Evolutionary conservation across 2,888 invertebrate genomes (phyloP).

Genomic region (Diplazon laetatorius): DNA sequence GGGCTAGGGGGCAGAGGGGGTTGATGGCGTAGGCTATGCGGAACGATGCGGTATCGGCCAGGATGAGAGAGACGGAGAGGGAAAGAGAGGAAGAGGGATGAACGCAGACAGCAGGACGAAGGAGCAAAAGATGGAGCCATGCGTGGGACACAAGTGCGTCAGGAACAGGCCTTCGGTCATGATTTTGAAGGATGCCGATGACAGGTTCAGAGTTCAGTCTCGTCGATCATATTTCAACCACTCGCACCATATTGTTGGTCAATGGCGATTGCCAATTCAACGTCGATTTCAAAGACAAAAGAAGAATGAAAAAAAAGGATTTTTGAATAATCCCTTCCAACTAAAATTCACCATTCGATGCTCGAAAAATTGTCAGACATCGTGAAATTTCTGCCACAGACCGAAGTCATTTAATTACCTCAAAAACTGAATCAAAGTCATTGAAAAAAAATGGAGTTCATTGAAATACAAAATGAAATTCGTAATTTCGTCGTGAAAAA

Average conservation of each 20-base stretch:
- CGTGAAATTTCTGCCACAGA: too few relatives aligned
- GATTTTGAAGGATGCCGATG: slow-evolving; percentile 38
- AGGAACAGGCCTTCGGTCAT: not conserved
- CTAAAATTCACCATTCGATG: too few relatives aligned
- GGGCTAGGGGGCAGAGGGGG: slow-evolving; percentile 18
- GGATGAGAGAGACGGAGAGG: slow-evolving; percentile 19
- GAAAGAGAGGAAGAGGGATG: slow-evolving; percentile 33
- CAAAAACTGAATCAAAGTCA: too few relatives aligned
- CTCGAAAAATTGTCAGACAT: too few relatives aligned
- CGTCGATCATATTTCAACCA: too few relatives aligned
- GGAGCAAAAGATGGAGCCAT: slow-evolving; percentile 42
- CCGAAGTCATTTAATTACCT: too few relatives aligned
- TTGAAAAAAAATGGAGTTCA: too few relatives aligned
- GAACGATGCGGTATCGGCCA: slow-evolving; percentile 53
- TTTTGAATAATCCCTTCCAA: too few relatives aligned
- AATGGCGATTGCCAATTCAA: slow-evolving; percentile 35
- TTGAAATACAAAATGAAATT: not conserved
- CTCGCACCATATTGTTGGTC: too few relatives aligned
- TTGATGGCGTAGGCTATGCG: slow-evolving; percentile 44
- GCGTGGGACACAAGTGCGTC: slow-evolving; percentile 32
- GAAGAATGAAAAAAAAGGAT: too few relatives aligned
- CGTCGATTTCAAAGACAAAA: too few relatives aligned
- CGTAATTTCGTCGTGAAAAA: not conserved
- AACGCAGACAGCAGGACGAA: slow-evolving; percentile 6
- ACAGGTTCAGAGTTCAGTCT: too few relatives aligned